Conservation (phyloP, 2,113 vertebrate genomes). For the Sinocyclocheilus rhinocerous region DNA sequence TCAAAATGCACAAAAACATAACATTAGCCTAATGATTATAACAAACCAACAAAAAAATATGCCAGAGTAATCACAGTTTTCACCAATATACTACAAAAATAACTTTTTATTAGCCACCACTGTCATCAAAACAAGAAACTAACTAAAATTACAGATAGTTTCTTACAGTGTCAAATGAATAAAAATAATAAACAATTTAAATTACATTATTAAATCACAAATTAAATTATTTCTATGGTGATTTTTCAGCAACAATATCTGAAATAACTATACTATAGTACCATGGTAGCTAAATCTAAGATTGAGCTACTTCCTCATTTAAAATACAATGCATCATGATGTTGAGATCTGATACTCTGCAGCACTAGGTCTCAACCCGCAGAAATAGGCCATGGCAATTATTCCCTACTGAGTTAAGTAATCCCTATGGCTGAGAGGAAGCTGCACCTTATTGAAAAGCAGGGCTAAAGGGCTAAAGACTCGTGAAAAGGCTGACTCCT, state of each 20-base stretch:
- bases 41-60: not conserved
- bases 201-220: not conserved
- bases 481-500: conserved; percentile 21
- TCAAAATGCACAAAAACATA: not conserved
- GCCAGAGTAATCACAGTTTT: not conserved
- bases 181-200: not conserved
- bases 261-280: not conserved
- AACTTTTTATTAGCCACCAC: no score
- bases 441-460: conserved; percentile 30
- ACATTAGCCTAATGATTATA: not conserved
- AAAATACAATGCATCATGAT: not conserved
- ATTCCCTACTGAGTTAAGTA: conserved; percentile 14
- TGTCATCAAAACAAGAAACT: not conserved
- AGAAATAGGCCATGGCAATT: conserved; percentile 20
- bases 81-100: not conserved
- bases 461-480: conserved; percentile 26
- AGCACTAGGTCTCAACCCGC: not conserved
- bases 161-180: no score
- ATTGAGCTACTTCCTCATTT: not conserved
- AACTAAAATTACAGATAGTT: not conserved
- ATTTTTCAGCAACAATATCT: not conserved
- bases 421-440: conserved; percentile 26
- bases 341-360: not conserved
- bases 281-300: not conserved
- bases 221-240: not conserved